phyloP scores from a whole-genome alignment of 2,888 invertebrate species.

The Chrysodeixis includens region DNA sequence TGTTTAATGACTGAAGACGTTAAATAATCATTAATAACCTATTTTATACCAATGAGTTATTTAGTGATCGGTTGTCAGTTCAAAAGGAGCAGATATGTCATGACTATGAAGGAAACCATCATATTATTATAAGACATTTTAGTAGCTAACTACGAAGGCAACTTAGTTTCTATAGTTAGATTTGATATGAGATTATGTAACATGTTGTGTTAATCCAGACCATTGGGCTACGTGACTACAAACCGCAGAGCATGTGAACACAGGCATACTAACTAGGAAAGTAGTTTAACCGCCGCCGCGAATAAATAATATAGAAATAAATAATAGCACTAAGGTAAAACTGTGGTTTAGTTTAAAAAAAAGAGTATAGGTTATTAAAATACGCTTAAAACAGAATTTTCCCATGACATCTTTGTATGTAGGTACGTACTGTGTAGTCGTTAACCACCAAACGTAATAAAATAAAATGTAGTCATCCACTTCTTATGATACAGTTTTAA shows the following conservation, averaged over 20 bases:
- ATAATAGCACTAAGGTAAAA: no score
- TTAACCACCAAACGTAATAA: no score
- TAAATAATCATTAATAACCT: background rate
- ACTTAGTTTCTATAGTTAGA: background rate
- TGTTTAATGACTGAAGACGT: slow-evolving; percentile 5
- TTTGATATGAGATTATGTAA: background rate
- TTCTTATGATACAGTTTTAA: background rate
- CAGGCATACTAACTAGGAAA: background rate
- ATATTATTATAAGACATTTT: background rate
- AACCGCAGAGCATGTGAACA: background rate
- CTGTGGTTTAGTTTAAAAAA: no score
- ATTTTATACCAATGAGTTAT: background rate
- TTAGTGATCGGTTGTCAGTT: background rate
- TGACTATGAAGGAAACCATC: background rate
- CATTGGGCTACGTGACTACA: background rate
- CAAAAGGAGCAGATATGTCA: background rate
- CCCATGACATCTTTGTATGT: no score
- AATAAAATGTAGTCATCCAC: background rate
- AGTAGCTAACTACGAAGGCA: no score
- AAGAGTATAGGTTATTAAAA: no score
- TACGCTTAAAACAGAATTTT: no score
- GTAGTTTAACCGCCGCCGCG: background rate
- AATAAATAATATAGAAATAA: background rate
- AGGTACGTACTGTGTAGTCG: no score
- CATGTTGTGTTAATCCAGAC: background rate